Evolutionary conservation across 1,140 invertebrate genomes (phyloP), one percentile per base, ranked within the genome.

Genomic region (Aphelinus certus): DNA sequence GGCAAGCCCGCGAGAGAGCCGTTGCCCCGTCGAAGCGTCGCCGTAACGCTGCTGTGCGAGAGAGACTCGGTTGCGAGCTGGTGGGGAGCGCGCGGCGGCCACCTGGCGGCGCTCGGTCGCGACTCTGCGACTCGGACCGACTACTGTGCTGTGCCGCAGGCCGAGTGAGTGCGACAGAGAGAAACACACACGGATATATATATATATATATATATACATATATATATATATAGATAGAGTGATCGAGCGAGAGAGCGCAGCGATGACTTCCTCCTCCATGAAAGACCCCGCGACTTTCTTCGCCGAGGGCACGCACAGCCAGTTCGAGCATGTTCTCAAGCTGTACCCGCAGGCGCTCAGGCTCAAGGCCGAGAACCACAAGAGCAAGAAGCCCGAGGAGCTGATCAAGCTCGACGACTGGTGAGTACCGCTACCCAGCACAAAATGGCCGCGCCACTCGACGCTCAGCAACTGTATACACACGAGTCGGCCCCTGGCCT

Each of bases 331-430:
- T 89, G 94, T 96, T 81, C 91, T 95, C 80, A 94, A 94, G 88
- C 89, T 96, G 81, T 97, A 97, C 88, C 94, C 95, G 76, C 92
- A 96, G 89, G 95, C 95, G 76, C 89, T 97, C 62, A 91, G 92
- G 86, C 88, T 96, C 78, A 96, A 96, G 88, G 95, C 95, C 67
- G 94, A 95, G 88, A 73, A 73, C 49, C 91, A 91, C 83, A 95
- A 94, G 85, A 93, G 91, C 81, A 97, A 96, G 90, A 96, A 95
- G 89, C 95, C 95, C 63, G 95, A 96, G 87, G 95, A 97, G 89
- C 91, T 97, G 79, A 94, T 97, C 87, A 96, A 96, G 89, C 89
- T 97, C 87, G 96, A 97, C 89, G 94, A 95, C 86, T 97, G 96
- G 95, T 96, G 90, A 95, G 94, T 94, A 45, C 4, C 26, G 26